Base-by-base conservation (phyloP, 2,797 vertebrate genomes). In the Brachymystax lenok region DNA sequence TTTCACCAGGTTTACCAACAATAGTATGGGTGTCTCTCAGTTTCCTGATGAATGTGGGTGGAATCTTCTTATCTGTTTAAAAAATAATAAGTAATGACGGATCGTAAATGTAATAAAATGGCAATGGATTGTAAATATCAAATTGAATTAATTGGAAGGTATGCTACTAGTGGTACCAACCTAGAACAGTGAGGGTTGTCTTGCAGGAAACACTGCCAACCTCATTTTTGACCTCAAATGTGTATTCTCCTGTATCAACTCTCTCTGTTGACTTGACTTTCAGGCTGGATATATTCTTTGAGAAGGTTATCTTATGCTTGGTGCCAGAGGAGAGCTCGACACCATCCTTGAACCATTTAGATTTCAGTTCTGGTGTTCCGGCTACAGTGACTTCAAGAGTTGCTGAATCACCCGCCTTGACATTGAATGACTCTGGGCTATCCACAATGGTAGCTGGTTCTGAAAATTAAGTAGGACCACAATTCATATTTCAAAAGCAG, bases 41-140 rank as follows among this genome's bases (percentile, higher is more conserved):
- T 79, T 97, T 97, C 90, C 95, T 96, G 76, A 96, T 96, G 91
- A 98, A 97, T 79, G 95, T 96, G 2, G 97, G 97, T 68, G 96
- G 95, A 90, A 98, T 96, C 90, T 96, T 94, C 77, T 96, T 96
- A 94, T 98, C 97, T 98, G 89, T 78, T 78, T 74, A 94, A 82
- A 93, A 84, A 81, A 90, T 85, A 56, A 78, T 14, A 74, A 1
- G 28, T 89, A 24, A 66, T 71, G 27, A 80, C 21, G 16, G 16
- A 74, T 67, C 30, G 27, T 19, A 3, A 5, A 74, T n/a, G n/a
- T 54, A 28, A 12, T 52, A 51, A 5, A 27, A 27, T 12, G 46
- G 52, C 28, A 19, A 12, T 35, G 54, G 33, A 70, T 13, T 54
- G 0, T 4, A 4, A 46, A n/a, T 79, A 69, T 81, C 5, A 17